Base-by-base conservation (phyloP, 2,888 invertebrate species). In the Cetonia aurata region DNA sequence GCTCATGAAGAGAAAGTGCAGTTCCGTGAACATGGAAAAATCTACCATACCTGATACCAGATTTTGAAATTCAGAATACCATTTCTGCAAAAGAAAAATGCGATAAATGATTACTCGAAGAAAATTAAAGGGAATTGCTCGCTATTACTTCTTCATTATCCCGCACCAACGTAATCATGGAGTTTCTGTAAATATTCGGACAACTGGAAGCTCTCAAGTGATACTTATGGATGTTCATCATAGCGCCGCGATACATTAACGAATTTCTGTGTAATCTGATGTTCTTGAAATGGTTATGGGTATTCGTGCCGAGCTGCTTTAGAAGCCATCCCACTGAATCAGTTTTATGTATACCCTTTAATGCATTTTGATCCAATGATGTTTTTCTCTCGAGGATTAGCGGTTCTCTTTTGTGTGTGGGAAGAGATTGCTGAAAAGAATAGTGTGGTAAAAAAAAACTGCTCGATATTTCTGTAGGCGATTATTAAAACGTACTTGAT, bases 151-250 rank as follows among this genome's bases (percentile, higher is more conserved):
- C 93, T 80, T 89, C 88, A 79, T 90, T 89, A 79, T 93, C 92
- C 76, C 91, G 91, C 57, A 91, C 90, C 65, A 95, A 89, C 2
- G 94, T 93, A 57, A 93, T 92, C 93, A 95, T 94, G n/a, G 94
- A 95, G 81, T 94, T 94, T 77, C 93, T 89, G 80, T 91, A 95
- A 78, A 97, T 95, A 84, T 97, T 93, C 0, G 97, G 97, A 82
- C 96, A 96, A 53, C 96, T 96, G 1, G 94, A 95, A 0, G 96
- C 95, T 73, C 93, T 88, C 71, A 96, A 84, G 67, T 92, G 88
- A 83, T 96, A 96, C 74, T 93, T 90, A 78, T 92, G 92, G 69
- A 93, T 92, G 59, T 77, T 95, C 69, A 96, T 84, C 86, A 95
- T 92, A 4, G 95, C 95, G 52, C 94, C 94, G 56, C 95, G 90